A percentile compares a stretch with the other conserved stretches of the same genome.
These are phyloP conservation scores for Rhea americana DNA, from an alignment of 2,113 vertebrate genomes.

Conservation along the genomic window DNA sequence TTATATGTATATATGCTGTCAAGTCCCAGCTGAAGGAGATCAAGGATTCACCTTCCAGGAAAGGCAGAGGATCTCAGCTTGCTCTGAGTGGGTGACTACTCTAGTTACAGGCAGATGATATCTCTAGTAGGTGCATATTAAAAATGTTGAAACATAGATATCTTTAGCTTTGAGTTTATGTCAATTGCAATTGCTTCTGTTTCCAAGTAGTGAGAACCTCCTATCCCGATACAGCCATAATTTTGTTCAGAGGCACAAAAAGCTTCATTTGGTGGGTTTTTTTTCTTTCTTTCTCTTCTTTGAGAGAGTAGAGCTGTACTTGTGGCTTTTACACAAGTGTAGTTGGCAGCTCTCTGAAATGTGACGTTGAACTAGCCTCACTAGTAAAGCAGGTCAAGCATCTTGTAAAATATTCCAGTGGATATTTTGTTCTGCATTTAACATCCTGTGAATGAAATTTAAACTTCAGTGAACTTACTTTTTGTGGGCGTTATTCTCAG, in stretches of 20 bases:
- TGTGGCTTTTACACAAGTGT: neutral
- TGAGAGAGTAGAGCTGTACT: neutral
- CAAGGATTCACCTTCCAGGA: slow-evolving; percentile 48
- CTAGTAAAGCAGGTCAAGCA: neutral
- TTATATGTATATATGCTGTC: neutral
- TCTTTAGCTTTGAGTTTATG: neutral
- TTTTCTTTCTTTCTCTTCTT: no score
- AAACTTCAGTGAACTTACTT: neutral
- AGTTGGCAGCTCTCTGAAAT: neutral
- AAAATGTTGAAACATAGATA: neutral
- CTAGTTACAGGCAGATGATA: neutral
- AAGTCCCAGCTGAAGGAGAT: slow-evolving; percentile 26
- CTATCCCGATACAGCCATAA: neutral
- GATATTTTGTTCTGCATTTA: neutral
- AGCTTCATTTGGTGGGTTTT: neutral
- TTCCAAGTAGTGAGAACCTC: neutral
- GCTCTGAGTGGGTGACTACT: neutral
- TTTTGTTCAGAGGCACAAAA: neutral
- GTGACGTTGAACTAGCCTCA: neutral
- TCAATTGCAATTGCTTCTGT: neutral
- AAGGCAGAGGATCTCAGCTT: slow-evolving; percentile 13
- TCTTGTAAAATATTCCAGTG: neutral
- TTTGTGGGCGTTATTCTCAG: neutral
- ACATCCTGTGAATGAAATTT: neutral
- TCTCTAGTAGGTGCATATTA: neutral